Conservation (phyloP, 35 echinoderm and acorn worm species). For the Heliocidaris tuberculata region DNA sequence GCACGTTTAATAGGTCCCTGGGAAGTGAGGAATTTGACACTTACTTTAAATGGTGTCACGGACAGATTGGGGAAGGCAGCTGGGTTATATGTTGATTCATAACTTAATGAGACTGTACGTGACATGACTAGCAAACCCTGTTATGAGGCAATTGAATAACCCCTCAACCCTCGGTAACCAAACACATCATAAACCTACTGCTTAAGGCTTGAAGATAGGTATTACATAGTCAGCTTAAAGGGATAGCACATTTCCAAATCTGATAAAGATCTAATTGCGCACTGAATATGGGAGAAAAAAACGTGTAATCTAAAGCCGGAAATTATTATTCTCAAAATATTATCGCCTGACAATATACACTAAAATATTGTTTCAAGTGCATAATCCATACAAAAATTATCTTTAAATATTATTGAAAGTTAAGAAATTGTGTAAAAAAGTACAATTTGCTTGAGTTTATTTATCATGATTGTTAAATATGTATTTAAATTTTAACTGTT, state of each 20-base stretch:
- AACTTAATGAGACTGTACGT: neutral
- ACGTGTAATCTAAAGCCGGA: no score
- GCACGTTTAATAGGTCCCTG: neutral
- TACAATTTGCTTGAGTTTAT: no score
- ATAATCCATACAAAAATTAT: no score
- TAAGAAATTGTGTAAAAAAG: no score
- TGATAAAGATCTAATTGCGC: neutral
- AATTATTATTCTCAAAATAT: no score
- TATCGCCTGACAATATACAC: no score
- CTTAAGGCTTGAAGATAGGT: neutral
- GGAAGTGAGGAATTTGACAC: neutral
- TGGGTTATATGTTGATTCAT: conserved; percentile 3
- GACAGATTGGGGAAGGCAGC: neutral
- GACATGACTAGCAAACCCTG: neutral
- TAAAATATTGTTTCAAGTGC: no score
- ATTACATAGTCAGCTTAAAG: neutral
- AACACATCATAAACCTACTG: neutral
- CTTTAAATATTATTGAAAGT: no score
- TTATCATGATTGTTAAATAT: no score
- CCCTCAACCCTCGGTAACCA: neutral
- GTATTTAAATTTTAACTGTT: no score
- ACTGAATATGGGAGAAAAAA: neutral
- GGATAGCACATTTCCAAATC: neutral
- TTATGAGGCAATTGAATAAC: neutral
- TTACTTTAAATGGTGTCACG: neutral